Conservation (phyloP, 2,888 invertebrate genomes). For the Trichopria drosophilae region DNA sequence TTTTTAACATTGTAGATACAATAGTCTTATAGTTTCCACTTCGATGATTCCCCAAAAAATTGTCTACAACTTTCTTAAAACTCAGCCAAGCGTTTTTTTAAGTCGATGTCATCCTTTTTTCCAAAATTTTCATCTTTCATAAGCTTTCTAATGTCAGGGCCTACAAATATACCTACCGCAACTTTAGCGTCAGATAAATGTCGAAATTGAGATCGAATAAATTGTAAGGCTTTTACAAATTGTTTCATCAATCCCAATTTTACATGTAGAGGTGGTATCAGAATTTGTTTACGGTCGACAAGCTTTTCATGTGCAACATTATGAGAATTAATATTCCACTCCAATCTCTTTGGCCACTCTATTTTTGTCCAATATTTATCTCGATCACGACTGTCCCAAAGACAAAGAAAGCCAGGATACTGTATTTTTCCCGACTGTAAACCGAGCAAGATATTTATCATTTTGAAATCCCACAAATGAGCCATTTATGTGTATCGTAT, state of each 20-base stretch:
- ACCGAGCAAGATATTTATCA: conserved; percentile 34
- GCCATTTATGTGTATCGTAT: conserved; percentile 33
- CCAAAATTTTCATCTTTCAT: conserved; percentile 29
- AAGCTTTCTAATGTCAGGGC: conserved; percentile 33
- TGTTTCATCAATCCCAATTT: conserved; percentile 6
- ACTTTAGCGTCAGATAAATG: conserved; percentile 3
- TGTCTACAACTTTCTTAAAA: too few species aligned
- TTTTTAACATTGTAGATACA: conserved; percentile 34
- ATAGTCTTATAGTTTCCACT: too few species aligned
- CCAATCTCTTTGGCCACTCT: conserved; percentile 4
- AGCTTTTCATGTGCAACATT: conserved; percentile 7
- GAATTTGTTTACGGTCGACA: not conserved
- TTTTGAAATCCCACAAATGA: conserved; percentile 33
- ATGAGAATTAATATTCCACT: conserved; percentile 5
- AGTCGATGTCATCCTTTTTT: too few species aligned
- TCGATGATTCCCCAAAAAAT: too few species aligned
- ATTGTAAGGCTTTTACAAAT: conserved; percentile 1
- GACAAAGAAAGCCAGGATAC: conserved; percentile 11
- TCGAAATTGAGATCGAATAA: conserved; percentile 1
- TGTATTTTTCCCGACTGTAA: conserved; percentile 11
- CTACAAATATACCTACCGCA: conserved; percentile 31
- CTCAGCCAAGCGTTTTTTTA: too few species aligned
- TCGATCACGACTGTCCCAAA: conserved; percentile 12
- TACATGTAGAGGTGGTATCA: conserved; percentile 8
- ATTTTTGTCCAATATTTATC: conserved; percentile 5